A percentile compares a stretch with the other conserved stretches of the same genome.
Evolutionary conservation across 2,113 vertebrate genomes (phyloP).

Genomic region (Neopipo cinnamomea): DNA sequence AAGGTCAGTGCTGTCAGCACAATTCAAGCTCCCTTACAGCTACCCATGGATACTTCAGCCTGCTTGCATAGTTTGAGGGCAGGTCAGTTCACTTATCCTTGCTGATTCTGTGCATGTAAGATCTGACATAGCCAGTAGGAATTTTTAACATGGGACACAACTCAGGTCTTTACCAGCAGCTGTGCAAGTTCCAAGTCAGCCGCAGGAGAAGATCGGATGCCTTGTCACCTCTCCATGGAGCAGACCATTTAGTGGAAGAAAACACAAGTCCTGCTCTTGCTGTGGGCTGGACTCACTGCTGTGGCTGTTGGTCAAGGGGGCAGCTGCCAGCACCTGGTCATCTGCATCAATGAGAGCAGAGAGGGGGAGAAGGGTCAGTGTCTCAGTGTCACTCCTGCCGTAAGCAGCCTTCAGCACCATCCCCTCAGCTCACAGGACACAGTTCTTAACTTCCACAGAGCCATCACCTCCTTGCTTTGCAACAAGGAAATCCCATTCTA

Average conservation of each 20-base stretch:
- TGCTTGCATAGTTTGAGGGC: not conserved
- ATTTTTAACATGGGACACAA: not conserved
- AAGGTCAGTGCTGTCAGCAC: not conserved
- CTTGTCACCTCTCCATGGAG: not conserved
- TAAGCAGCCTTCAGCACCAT: accelerated
- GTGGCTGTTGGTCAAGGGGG: not conserved
- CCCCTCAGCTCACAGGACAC: accelerated
- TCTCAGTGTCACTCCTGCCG: not conserved
- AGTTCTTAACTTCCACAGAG: not conserved
- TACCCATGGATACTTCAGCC: not conserved
- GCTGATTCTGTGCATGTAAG: not conserved
- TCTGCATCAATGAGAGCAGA: not conserved
- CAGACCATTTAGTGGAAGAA: not conserved
- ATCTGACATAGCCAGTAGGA: not conserved
- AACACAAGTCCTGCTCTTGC: not conserved
- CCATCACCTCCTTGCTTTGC: not conserved
- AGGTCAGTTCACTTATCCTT: not conserved
- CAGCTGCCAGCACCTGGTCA: not conserved
- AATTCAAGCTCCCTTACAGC: not conserved
- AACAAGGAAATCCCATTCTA: not conserved
- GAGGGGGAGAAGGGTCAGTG: not conserved
- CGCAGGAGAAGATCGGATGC: accelerated
- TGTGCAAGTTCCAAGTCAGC: too few relatives aligned
- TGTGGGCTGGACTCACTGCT: too few relatives aligned
- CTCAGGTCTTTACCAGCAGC: not conserved